A percentile compares a stretch with the other conserved stretches of the same genome.
phyloP scores from a whole-genome alignment of 2,888 invertebrate genomes.

The Pseudeuparius sepicola region DNA sequence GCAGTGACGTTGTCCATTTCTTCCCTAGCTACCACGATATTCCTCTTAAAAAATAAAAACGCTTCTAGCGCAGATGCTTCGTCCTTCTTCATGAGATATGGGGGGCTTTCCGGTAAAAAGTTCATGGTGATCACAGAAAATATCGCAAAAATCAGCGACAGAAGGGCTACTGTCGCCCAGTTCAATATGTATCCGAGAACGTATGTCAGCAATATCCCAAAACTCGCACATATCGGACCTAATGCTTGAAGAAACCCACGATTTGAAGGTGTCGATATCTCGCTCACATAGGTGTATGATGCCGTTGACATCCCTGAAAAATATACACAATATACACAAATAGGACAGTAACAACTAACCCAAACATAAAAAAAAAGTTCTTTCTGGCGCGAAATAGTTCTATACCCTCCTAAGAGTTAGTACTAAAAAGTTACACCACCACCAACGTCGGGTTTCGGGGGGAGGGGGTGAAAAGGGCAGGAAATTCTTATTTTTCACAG shows the following conservation, averaged over 20 bases:
- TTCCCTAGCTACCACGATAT: constrained; percentile 50
- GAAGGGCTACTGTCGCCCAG: constrained; percentile 56
- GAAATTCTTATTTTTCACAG: too few species aligned
- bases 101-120: constrained; percentile 59
- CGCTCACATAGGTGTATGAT: constrained; percentile 58
- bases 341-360: too few species aligned
- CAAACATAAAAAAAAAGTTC: too few species aligned
- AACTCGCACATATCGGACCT: constrained; percentile 60
- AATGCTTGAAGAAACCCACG: constrained; percentile 59
- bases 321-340: too few species aligned
- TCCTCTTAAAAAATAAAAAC: constrained; percentile 54
- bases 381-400: too few species aligned
- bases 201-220: constrained; percentile 62
- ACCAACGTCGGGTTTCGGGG: too few species aligned
- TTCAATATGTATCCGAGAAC: constrained; percentile 54
- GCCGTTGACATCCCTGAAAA: constrained; percentile 57
- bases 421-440: too few species aligned
- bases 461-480: too few species aligned
- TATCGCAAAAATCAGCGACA: constrained; percentile 48
- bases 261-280: constrained; percentile 58
- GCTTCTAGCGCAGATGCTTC: constrained; percentile 17
- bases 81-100: constrained; percentile 48
- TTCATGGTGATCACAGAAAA: constrained; percentile 49
- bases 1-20: constrained; percentile 50
- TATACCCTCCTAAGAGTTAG: too few species aligned